These are phyloP conservation scores for Drosophila ananassae DNA, from an alignment of 1,140 invertebrate species.

Conservation along the genomic window DNA sequence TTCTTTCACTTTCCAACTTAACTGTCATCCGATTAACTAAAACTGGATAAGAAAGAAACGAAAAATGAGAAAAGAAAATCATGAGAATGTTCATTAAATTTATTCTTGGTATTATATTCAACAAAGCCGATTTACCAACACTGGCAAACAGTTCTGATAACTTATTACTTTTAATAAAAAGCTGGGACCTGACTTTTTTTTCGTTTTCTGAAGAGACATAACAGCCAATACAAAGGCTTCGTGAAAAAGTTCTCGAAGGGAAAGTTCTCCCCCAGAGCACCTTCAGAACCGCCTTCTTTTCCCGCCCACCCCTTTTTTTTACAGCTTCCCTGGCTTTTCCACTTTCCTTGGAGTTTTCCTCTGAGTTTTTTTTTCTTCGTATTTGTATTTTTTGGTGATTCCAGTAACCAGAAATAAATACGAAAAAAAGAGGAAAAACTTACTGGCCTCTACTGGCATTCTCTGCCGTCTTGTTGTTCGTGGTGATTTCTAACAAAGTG, in stretches of 20 bases:
- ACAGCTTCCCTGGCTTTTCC: neutral
- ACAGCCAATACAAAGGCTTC: constrained; percentile 45
- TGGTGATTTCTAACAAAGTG: constrained; percentile 52
- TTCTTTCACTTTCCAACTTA: neutral
- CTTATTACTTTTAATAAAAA: constrained; percentile 44
- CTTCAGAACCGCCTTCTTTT: no score
- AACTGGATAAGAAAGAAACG: neutral
- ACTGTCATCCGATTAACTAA: neutral
- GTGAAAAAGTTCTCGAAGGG: constrained; percentile 21
- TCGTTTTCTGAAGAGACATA: constrained; percentile 30
- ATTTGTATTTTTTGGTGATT: constrained; percentile 18
- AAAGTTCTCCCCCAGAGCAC: constrained; percentile 10
- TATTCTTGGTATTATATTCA: constrained; percentile 9
- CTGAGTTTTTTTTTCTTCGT: neutral
- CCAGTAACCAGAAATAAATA: constrained; percentile 34
- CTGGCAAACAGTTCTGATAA: constrained; percentile 20
- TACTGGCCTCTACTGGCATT: constrained; percentile 6
- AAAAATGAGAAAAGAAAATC: neutral
- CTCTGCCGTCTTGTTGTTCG: constrained; percentile 7
- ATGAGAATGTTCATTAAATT: constrained; percentile 22
- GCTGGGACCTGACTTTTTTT: no score
- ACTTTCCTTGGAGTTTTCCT: constrained; percentile 8
- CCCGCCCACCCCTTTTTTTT: no score
- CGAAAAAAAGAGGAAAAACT: constrained; percentile 27
- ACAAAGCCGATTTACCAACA: constrained; percentile 9